These are phyloP conservation scores for Spialia ferax DNA, from an alignment of 2,888 invertebrate species.

Conservation along the genomic window DNA sequence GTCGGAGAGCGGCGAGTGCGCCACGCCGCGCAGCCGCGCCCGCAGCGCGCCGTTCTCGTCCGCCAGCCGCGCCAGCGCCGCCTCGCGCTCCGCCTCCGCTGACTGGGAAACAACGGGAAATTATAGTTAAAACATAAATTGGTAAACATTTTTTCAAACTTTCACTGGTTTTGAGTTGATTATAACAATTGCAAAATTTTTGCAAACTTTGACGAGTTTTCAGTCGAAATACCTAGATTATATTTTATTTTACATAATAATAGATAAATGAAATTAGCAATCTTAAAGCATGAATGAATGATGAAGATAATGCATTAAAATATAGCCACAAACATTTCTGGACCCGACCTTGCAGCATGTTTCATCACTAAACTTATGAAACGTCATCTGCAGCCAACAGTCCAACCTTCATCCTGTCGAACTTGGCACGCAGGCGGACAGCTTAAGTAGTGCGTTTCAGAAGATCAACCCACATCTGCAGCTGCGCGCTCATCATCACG, in stretches of 20 bases:
- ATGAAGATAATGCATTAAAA: too few species aligned
- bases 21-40: constrained; percentile 91
- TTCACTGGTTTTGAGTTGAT: too few species aligned
- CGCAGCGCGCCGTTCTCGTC: constrained; percentile 93
- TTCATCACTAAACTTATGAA: background rate
- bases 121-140: background rate
- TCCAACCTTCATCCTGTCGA: constrained; percentile 90
- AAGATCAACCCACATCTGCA: constrained; percentile 88
- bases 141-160: too few species aligned
- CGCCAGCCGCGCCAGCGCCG: constrained; percentile 89
- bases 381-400: too few species aligned
- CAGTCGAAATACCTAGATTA: too few species aligned
- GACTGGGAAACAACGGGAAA: constrained; percentile 58
- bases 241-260: too few species aligned
- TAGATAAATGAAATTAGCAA: too few species aligned
- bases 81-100: constrained; percentile 87
- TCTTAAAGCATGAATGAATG: too few species aligned
- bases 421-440: constrained; percentile 89
- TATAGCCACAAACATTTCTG: too few species aligned
- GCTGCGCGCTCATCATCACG: constrained; percentile 88
- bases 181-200: too few species aligned
- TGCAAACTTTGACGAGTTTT: too few species aligned
- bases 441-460: constrained; percentile 89
- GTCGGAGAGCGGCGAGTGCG: constrained; percentile 93
- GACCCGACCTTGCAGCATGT: too few species aligned